These are phyloP conservation scores for Amphimedon queenslandica DNA, from an alignment of 37 sponge, comb jelly and placozoan genomes.

Conservation along the genomic window DNA sequence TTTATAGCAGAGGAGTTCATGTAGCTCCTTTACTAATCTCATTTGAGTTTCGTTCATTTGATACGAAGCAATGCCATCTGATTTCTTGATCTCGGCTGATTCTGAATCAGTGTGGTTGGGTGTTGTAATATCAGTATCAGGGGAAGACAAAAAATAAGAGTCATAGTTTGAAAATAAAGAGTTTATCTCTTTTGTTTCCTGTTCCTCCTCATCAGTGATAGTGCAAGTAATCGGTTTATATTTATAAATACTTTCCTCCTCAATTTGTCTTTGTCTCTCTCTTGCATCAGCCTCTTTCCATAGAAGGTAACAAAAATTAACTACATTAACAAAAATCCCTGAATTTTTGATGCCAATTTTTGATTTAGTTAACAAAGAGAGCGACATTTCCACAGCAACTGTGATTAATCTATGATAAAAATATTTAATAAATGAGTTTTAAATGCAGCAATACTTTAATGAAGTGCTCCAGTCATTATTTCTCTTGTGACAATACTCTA, in stretches of 20 bases:
- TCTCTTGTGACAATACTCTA: not conserved
- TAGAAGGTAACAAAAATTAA: conserved; percentile 24
- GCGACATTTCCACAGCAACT: not conserved
- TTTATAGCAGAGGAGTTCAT: too few species aligned
- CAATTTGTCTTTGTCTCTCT: conserved; percentile 26
- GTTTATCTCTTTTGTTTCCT: conserved; percentile 12
- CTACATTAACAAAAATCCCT: not conserved
- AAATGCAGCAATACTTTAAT: too few species aligned
- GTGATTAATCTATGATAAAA: not conserved
- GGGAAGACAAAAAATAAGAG: conserved; percentile 15
- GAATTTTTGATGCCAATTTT: not conserved
- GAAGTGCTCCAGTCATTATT: not conserved
- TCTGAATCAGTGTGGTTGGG: too few species aligned
- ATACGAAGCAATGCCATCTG: too few species aligned
- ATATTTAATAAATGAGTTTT: not conserved
- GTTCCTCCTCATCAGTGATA: conserved; percentile 22
- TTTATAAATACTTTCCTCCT: conserved; percentile 59
- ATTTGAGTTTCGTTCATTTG: too few species aligned
- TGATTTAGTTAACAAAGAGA: not conserved
- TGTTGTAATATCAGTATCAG: too few species aligned
- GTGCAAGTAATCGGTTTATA: conserved; percentile 50
- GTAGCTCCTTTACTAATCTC: too few species aligned
- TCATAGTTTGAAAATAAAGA: conserved; percentile 54
- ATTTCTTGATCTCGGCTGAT: too few species aligned
- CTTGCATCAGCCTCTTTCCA: conserved; percentile 45